A percentile compares a stretch with the other conserved stretches of the same genome.
phyloP scores from a whole-genome alignment of 30 jellyfish, hydroid and myxozoan species.

The Aurelia coerulea region DNA sequence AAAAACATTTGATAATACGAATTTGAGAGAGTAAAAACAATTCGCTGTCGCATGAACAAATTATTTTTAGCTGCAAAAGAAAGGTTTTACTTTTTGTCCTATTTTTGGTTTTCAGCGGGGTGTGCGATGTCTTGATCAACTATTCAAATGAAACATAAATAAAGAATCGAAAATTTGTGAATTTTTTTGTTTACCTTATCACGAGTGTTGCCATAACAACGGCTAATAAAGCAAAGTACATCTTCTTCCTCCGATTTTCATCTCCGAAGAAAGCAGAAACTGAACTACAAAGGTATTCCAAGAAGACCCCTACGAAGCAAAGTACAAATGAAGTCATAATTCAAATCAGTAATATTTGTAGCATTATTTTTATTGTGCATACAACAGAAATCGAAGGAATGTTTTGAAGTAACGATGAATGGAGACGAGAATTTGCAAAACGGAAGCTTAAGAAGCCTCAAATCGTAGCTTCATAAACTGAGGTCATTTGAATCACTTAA shows the following conservation, averaged over 20 bases:
- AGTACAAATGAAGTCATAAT: background rate
- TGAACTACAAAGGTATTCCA: constrained; percentile 42
- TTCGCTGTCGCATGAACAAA: no score
- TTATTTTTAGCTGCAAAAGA: no score
- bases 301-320: constrained; percentile 51
- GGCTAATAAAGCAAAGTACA: background rate
- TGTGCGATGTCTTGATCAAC: no score
- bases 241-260: background rate
- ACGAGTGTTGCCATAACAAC: constrained; percentile 4
- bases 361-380: background rate
- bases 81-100: no score
- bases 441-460: background rate
- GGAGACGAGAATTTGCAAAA: background rate
- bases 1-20: no score
- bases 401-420: background rate
- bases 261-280: constrained; percentile 22
- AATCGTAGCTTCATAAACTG: background rate
- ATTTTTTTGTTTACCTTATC: constrained; percentile 32
- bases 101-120: no score
- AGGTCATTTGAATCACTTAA: background rate
- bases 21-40: no score
- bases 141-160: background rate
- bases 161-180: background rate
- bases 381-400: no score
- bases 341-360: background rate